Percentiles rank a stretch among this genome's conserved stretches.
These are phyloP conservation scores for Equus quagga DNA, from an alignment of 2,113 vertebrate species.

Conservation along the genomic window DNA sequence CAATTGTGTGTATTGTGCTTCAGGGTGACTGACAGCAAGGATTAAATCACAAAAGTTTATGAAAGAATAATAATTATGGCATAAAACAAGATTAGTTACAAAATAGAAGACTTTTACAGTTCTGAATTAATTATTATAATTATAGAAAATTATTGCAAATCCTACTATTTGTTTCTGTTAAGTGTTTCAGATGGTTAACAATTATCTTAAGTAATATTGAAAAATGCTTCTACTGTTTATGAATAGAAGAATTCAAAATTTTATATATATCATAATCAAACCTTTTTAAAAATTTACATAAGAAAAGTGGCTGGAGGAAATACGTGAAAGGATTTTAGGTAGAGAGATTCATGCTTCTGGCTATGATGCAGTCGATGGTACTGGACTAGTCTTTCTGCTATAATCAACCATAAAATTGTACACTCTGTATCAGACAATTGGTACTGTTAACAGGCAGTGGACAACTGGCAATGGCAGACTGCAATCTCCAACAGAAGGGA, in stretches of 20 bases:
- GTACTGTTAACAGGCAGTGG: neutral
- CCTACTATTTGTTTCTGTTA: constrained; percentile 12
- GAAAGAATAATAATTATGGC: constrained; percentile 38
- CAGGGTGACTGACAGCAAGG: constrained; percentile 8
- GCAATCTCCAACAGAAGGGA: neutral
- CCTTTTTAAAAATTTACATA: neutral
- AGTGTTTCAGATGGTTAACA: constrained; percentile 1
- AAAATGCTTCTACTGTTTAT: neutral
- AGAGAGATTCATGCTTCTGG: neutral
- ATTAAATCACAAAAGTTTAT: neutral
- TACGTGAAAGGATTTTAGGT: neutral
- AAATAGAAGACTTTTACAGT: neutral
- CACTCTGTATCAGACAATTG: neutral
- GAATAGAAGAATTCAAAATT: neutral
- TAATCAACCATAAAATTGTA: neutral
- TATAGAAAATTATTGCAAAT: constrained; percentile 22
- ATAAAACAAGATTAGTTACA: constrained; percentile 12
- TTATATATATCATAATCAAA: neutral
- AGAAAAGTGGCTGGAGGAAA: neutral
- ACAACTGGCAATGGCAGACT: neutral
- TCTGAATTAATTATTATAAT: constrained; percentile 49
- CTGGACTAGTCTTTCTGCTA: neutral
- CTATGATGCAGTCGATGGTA: neutral
- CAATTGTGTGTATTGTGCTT: neutral
- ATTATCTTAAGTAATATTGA: neutral